phyloP scores from a whole-genome alignment of 2,888 invertebrate species.

The Sthenelais limicola region DNA sequence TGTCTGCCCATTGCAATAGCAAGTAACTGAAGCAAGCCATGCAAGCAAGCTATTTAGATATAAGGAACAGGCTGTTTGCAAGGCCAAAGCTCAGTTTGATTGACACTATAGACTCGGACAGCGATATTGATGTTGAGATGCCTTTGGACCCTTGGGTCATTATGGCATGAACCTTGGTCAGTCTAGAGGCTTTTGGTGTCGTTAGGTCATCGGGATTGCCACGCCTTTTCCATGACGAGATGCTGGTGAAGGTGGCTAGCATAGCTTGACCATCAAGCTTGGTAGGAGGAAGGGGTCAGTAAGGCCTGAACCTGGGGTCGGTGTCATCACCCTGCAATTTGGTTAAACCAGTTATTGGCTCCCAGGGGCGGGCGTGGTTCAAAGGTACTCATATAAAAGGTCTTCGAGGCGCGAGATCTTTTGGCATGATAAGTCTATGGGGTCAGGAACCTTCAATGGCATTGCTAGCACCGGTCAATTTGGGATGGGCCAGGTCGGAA shows the following conservation, averaged over 20 bases:
- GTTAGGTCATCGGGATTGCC: too few species aligned
- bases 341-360: slow-evolving; percentile 35
- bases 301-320: neutral
- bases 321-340: slow-evolving; percentile 36
- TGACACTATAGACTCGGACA: too few species aligned
- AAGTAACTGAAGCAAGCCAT: too few species aligned
- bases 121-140: too few species aligned
- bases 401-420: slow-evolving; percentile 31
- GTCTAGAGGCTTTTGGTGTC: too few species aligned
- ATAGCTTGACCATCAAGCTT: slow-evolving; percentile 25
- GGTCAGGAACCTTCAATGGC: slow-evolving; percentile 7
- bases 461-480: slow-evolving; percentile 2
- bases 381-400: slow-evolving; percentile 12
- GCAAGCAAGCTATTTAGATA: too few species aligned
- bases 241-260: slow-evolving; percentile 14
- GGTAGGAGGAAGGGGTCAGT: slow-evolving; percentile 9
- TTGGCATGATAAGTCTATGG: neutral
- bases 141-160: too few species aligned
- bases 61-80: too few species aligned
- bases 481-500: slow-evolving; percentile 29
- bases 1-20: too few species aligned
- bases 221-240: neutral
- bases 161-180: too few species aligned
- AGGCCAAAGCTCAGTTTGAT: too few species aligned
- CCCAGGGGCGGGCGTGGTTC: slow-evolving; percentile 22